These are phyloP conservation scores for Sabellastarte sp. DNA, from an alignment of 2,888 invertebrate species.

Conservation along the genomic window DNA sequence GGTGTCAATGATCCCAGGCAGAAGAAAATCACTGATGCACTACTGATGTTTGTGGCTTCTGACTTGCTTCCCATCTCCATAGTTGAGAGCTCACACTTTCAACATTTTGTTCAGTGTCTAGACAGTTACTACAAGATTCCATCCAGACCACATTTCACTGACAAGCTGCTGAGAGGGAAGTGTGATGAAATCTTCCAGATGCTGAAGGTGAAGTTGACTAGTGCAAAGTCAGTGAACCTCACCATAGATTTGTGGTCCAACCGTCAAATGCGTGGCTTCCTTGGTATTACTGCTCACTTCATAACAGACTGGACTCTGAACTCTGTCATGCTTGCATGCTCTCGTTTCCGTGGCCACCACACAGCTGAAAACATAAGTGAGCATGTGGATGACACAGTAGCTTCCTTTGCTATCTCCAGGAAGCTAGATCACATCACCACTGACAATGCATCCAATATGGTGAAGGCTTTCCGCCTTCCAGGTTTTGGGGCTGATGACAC, in stretches of 20 bases:
- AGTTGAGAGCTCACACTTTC: no score
- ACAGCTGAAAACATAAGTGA: constrained; percentile 5
- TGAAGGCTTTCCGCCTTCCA: constrained; percentile 11
- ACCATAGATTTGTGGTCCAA: constrained; percentile 14
- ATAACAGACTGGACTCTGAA: not conserved
- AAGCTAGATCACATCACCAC: constrained; percentile 2
- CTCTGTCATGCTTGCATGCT: constrained; percentile 8
- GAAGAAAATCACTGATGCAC: no score
- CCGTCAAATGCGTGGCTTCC: constrained; percentile 7
- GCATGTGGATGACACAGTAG: not conserved
- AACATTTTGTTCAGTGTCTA: no score
- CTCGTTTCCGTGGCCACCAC: constrained; percentile 7
- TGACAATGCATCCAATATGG: no score
- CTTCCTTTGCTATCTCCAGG: not conserved
- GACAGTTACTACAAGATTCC: no score
- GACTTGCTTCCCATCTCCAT: no score
- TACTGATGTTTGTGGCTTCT: no score
- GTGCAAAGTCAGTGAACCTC: not conserved
- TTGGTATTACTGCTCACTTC: constrained; percentile 15
- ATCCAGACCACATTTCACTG: no score
- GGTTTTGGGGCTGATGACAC: constrained; percentile 3
- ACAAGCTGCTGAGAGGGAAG: no score
- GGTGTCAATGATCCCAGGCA: no score
- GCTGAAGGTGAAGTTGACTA: not conserved
- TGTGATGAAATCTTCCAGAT: no score